Base-by-base conservation (phyloP, 2,888 invertebrate species). In the Hydrotaea cyrtoneurina region DNA sequence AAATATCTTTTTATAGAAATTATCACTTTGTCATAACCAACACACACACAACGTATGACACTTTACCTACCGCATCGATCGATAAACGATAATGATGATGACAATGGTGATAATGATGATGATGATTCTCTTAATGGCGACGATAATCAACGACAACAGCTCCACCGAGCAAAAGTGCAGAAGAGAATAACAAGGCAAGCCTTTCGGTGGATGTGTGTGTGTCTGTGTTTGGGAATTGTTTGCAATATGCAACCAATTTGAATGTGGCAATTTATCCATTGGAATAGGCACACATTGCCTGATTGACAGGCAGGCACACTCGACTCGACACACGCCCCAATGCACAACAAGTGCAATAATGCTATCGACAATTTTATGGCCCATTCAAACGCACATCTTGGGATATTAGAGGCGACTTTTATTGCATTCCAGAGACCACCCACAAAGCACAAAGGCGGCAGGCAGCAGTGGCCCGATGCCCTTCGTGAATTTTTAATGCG, bases 51-150 rank as follows among this genome's bases (percentile, higher is more conserved):
- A 23, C 23, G 39, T 3, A 57, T 39, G 23, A 23, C 55, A 82
- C 76, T 79, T 82, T 77, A 79, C 85, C 79, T 77, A 82, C 85
- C 79, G 39, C 79, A 77, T 79, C 74, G 82, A 77, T 71, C 82
- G 69, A 85, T 79, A 74, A 82, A 78, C 62, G 69, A 23, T 64
- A 17, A 31, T 69, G 84, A 73, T 79, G 78, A 64, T 50, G 64
- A 75, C 81, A 43, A 64, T 76, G 7, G 7, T 7, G 81, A 31
- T 39, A 50, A 84, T 81, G 66, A 69, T 39, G 78, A 64, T 39
- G 64, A 71, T 46, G 76, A 62, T 26, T 26, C 8, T 11, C 4
- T 55, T 59, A 26, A 59, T 59, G 23, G 59, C 26, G 23, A 2
- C 26, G 26, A 71, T 17, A 46, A 74, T 43, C 73, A 73, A n/a